Percentiles rank a stretch among this genome's conserved stretches.
Conservation (phyloP, 2,888 invertebrate species). For the Limnephilus auricula region DNA sequence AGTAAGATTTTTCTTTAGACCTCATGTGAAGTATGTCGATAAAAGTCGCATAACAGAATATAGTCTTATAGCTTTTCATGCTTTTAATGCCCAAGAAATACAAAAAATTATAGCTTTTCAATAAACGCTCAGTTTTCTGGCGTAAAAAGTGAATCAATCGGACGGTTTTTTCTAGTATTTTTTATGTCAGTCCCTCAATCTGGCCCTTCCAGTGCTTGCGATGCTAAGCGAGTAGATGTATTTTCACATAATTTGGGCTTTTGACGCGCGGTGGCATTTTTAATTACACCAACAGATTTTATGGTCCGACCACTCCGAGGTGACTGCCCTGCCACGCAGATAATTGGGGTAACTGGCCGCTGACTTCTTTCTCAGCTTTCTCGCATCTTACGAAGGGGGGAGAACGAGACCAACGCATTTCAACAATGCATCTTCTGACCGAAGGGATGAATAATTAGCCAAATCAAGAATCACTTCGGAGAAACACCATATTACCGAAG, state of each 20-base stretch:
- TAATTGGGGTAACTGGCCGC: conserved; percentile 60
- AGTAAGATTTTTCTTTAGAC: too few species aligned
- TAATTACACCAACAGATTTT: conserved; percentile 51
- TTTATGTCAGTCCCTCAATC: neutral
- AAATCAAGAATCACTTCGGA: neutral
- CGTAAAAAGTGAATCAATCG: too few species aligned
- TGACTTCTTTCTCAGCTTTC: neutral
- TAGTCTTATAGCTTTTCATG: too few species aligned
- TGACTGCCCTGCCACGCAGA: conserved; percentile 45
- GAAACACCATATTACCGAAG: neutral
- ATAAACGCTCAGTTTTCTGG: too few species aligned
- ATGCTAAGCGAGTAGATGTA: neutral
- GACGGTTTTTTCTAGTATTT: neutral
- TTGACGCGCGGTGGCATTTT: conserved; percentile 44
- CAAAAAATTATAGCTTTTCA: too few species aligned
- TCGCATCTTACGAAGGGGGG: neutral
- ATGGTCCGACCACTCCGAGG: conserved; percentile 42
- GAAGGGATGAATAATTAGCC: neutral
- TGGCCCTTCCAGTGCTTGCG: neutral
- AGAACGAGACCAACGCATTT: neutral
- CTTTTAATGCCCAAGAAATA: too few species aligned
- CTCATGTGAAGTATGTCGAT: too few species aligned
- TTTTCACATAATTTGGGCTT: conserved; percentile 36
- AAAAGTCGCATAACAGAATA: too few species aligned
- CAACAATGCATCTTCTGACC: neutral